These are phyloP conservation scores for Halocynthia roretzi DNA, from an alignment of 23 tunicate genomes.

Conservation along the genomic window DNA sequence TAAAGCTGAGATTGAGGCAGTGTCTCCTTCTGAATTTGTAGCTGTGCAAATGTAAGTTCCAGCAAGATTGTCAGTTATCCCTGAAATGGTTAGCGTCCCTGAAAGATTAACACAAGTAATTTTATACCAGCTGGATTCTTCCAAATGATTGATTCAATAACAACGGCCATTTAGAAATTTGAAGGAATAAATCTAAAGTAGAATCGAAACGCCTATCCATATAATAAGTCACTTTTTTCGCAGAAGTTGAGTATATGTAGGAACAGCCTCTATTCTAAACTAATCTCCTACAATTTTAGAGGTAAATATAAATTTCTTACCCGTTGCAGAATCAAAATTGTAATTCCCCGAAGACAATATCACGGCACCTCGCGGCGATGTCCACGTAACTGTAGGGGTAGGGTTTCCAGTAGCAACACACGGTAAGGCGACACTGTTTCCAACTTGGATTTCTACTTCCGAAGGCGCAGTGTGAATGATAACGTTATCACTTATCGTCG, in stretches of 20 bases:
- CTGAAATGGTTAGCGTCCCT: conserved; percentile 60
- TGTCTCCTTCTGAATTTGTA: conserved; percentile 52
- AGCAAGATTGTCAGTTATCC: conserved; percentile 60
- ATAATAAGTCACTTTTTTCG: not conserved
- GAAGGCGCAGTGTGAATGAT: conserved; percentile 30
- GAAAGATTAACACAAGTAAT: not conserved
- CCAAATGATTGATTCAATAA: not conserved
- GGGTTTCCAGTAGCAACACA: conserved; percentile 55
- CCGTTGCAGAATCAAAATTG: conserved; percentile 33
- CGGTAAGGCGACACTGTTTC: conserved; percentile 13
- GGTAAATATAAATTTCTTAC: conserved; percentile 6
- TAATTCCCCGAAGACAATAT: conserved; percentile 43
- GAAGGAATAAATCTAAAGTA: not conserved
- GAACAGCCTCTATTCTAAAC: too few species aligned
- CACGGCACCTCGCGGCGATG: conserved; percentile 38
- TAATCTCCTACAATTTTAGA: not conserved
- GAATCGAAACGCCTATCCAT: not conserved
- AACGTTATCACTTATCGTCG: conserved; percentile 23
- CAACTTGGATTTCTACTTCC: conserved; percentile 47
- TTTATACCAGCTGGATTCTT: not conserved
- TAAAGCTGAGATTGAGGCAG: conserved; percentile 26
- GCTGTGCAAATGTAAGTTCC: conserved; percentile 74
- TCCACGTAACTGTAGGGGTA: conserved; percentile 50
- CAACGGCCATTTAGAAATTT: not conserved
- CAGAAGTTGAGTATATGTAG: not conserved